Conservation (phyloP, 2,888 invertebrate species). For the Diabrotica balteata region DNA sequence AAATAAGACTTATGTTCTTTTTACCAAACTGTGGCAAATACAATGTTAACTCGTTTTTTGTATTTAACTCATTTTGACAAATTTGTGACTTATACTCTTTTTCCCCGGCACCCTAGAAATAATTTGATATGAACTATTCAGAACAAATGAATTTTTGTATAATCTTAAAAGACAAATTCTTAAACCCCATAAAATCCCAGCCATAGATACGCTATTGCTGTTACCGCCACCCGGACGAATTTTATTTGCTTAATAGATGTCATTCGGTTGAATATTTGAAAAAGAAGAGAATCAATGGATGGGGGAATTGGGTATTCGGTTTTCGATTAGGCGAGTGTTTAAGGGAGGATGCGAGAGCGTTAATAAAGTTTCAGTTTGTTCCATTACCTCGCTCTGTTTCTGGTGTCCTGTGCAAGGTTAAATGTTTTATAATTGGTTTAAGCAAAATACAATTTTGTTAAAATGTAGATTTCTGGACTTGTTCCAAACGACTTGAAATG, state of each 20-base stretch:
- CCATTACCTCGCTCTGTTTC: constrained; percentile 2
- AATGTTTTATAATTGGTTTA: not conserved
- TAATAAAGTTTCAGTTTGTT: constrained; percentile 22
- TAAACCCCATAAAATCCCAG: not conserved
- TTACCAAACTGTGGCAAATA: too few relatives aligned
- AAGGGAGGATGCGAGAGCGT: constrained; percentile 10
- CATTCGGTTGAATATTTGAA: constrained; percentile 20
- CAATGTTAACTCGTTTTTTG: too few relatives aligned
- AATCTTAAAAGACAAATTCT: too few relatives aligned
- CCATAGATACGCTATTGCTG: not conserved
- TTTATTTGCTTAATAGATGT: constrained; percentile 29
- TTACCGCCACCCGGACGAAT: constrained; percentile 11
- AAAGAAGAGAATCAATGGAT: constrained; percentile 17
- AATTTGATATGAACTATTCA: too few relatives aligned
- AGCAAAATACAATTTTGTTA: too few relatives aligned
- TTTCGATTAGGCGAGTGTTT: constrained; percentile 16
- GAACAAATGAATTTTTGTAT: too few relatives aligned
- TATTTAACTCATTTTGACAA: too few relatives aligned
- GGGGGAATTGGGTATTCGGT: constrained; percentile 23
- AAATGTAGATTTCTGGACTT: too few relatives aligned
- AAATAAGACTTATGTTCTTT: too few relatives aligned
- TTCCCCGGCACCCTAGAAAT: too few relatives aligned
- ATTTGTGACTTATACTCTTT: too few relatives aligned
- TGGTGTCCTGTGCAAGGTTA: not conserved
- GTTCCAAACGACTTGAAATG: too few relatives aligned